Base-by-base conservation (phyloP, 2,797 vertebrate species). In the Falco rusticolus region DNA sequence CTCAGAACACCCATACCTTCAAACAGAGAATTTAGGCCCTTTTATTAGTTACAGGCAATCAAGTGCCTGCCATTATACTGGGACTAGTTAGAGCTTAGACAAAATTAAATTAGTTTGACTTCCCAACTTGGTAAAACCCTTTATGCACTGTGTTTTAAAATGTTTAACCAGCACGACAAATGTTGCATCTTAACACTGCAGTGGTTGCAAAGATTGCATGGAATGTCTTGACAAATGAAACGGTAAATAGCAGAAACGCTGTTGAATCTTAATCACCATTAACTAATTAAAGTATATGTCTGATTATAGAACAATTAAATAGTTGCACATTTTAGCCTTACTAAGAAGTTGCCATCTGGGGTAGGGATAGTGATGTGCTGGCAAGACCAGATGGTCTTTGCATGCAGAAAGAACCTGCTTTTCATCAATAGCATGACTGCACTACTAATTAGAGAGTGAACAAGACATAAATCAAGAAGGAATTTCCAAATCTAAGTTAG, bases 311-410 rank as follows among this genome's bases (percentile, higher is more conserved):
- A 91, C 80, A 92, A 91, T 76, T 85, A 87, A 95, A 87, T 89
- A 92, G 92, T 70, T 16, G 1, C 70, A 84, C 70, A 80, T 95
- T 64, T 96, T 86, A 87, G 47, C 80, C 89, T 94, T 59, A 96
- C 88, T 39, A 87, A 57, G 87, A 74, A 87, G 51, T 93, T 95
- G 28, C 91, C 90, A 84, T 96, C 77, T 95, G 91, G 77, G 48
- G n/a, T 83, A 90, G 82, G 70, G 87, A 63, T 37, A 87, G 63
- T 31, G 41, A 66, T 92, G 71, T 84, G 78, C 57, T 92, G 77
- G 80, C 66, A 81, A 82, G 65, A 65, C 60, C 89, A 95, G 85
- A 91, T 94, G 91, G 87, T 84, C 66, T 91, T 92, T 80, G 53
- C 43, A 43, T 64, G 60, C 56, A 79, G 86, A 82, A 91, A 39